Percentiles rank a stretch among this genome's conserved stretches.
phyloP scores from a whole-genome alignment of 1,140 invertebrate genomes.

The Proctacanthus coquilletti region DNA sequence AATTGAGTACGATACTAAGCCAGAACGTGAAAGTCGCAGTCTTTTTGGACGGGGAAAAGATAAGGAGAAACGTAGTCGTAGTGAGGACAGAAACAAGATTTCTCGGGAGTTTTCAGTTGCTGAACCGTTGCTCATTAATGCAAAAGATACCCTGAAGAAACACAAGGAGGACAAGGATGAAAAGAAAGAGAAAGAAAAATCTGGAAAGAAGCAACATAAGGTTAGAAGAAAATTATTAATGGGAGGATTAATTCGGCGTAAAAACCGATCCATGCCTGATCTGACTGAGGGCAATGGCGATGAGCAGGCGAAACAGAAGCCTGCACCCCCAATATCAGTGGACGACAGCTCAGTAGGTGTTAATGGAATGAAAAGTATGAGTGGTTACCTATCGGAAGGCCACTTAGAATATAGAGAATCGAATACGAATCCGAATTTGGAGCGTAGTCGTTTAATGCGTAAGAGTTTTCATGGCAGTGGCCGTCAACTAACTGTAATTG shows the following conservation, averaged over 20 bases:
- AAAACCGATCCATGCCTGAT: constrained; percentile 85
- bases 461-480: constrained; percentile 77
- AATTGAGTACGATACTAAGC: constrained; percentile 24
- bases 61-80: constrained; percentile 64
- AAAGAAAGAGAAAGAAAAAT: constrained; percentile 50
- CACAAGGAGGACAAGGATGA: constrained; percentile 44
- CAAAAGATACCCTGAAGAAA: constrained; percentile 43
- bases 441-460: constrained; percentile 73
- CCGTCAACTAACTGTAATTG: constrained; percentile 56
- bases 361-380: constrained; percentile 40
- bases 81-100: constrained; percentile 63
- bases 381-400: constrained; percentile 74
- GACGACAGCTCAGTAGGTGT: constrained; percentile 58
- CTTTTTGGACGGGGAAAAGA: constrained; percentile 51
- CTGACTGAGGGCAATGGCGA: constrained; percentile 54
- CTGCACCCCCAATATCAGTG: constrained; percentile 35
- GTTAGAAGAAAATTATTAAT: constrained; percentile 74
- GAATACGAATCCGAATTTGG: constrained; percentile 59
- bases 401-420: constrained; percentile 55
- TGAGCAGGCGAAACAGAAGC: constrained; percentile 27
- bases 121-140: constrained; percentile 36
- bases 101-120: constrained; percentile 49
- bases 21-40: constrained; percentile 40
- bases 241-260: constrained; percentile 73
- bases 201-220: constrained; percentile 79